Evolutionary conservation across 2,797 vertebrate genomes (phyloP), one percentile per base, ranked within the genome.

Genomic region (Heterohyrax brucei): DNA sequence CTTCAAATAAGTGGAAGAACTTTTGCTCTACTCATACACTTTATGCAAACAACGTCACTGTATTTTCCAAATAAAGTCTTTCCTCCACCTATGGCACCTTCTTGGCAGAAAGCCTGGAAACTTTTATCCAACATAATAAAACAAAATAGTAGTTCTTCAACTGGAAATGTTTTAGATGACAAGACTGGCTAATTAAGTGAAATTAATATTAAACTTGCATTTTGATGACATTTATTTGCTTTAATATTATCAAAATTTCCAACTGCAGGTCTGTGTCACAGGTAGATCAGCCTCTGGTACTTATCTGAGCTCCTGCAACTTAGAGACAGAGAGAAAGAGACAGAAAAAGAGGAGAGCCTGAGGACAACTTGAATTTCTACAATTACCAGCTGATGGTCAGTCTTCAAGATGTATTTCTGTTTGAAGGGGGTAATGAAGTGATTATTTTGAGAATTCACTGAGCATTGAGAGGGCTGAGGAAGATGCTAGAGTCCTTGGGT

Each of bases 251-350:
- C 0, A 53, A 44, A 21, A 3, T 61, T 73, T 76, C 92, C 91
- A 97, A 98, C 99, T 98, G 96, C 98, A 98, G 97, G 97, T 97
- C 98, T 98, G 98, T 10, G n/a, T 73, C 18, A 10, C 98, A 98
- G 98, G 98, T 98, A 98, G 98, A 98, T 98, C 98, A 98, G 97
- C 98, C 98, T 98, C 97, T 44, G 13, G 98, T 98, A 98, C 99
- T 98, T 98, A 98, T 97, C 98, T 98, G 97, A 97, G 97, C 93
- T 97, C 97, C 97, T 97, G 97, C 98, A 98, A 96, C 26, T 77
- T 30, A 28, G 93, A 87, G 62, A 10, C 6, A 28, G 50, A 4
- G 26, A 10, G 2, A 77, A 39, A 77, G 14, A n/a, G 1, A 10
- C 10, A 7, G 22, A 14, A 9, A 98, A 98, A 97, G 97, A 98